These are phyloP conservation scores for Echiichthys vipera DNA, from an alignment of 2,797 vertebrate genomes.

Conservation along the genomic window DNA sequence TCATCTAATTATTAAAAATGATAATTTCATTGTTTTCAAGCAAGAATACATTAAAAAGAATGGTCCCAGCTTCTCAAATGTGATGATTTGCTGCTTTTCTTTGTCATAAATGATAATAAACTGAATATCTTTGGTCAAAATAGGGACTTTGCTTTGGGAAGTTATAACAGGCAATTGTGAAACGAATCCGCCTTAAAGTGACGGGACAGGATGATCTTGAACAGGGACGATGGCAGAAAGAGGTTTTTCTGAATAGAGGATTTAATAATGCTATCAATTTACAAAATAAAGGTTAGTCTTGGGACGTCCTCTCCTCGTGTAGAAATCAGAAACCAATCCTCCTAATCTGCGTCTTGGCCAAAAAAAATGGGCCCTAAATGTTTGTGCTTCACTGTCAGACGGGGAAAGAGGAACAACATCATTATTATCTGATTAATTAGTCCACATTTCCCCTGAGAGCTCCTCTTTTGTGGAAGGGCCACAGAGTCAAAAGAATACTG, in stretches of 20 bases:
- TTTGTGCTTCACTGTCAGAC: constrained; percentile 64
- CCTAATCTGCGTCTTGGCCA: constrained; percentile 38
- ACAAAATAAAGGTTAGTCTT: constrained; percentile 37
- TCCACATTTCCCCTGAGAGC: constrained; percentile 73
- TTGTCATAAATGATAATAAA: neutral
- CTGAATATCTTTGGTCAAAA: neutral
- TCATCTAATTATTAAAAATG: neutral
- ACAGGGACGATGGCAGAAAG: neutral
- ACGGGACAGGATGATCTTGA: constrained; percentile 19
- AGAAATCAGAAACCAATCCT: constrained; percentile 24
- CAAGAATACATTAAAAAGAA: neutral
- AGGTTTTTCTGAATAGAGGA: neutral
- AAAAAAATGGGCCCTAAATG: constrained; percentile 64
- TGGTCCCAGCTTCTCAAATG: neutral
- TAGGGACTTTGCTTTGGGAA: neutral
- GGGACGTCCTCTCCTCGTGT: constrained; percentile 50
- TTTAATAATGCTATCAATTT: constrained; percentile 16
- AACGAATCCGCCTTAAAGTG: constrained; percentile 13
- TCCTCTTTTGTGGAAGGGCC: constrained; percentile 69
- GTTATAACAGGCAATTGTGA: neutral
- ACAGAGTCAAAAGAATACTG: constrained; percentile 79
- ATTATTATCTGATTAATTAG: constrained; percentile 86
- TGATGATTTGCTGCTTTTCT: neutral
- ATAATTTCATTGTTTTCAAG: neutral
- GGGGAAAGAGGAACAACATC: constrained; percentile 74